phyloP scores from a whole-genome alignment of 2,113 vertebrate genomes.

The Thryonomys swinderianus region DNA sequence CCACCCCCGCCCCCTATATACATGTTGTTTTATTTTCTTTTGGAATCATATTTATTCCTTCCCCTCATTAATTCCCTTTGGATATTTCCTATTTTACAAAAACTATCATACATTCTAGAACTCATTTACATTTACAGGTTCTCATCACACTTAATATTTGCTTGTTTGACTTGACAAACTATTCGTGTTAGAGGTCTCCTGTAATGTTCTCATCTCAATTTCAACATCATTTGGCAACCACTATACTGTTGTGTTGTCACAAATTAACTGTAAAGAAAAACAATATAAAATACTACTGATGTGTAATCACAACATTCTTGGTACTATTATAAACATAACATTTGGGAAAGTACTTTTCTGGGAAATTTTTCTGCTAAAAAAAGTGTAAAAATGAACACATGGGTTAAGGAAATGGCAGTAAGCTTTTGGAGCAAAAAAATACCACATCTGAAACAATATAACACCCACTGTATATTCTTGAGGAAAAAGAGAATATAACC shows the following conservation, averaged over 20 bases:
- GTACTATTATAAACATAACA: background rate
- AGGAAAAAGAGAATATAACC: background rate
- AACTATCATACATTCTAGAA: no score
- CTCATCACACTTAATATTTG: background rate
- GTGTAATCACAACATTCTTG: background rate
- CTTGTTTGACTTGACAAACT: background rate
- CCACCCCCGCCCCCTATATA: no score
- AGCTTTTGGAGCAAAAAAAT: background rate
- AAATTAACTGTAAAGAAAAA: conserved; percentile 20
- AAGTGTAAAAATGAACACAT: background rate
- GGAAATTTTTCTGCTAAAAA: background rate
- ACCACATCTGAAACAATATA: background rate
- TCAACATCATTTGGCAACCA: background rate
- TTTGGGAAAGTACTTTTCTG: background rate
- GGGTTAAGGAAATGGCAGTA: background rate
- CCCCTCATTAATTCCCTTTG: no score
- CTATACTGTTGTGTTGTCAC: background rate
- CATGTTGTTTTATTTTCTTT: no score
- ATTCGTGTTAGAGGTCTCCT: background rate
- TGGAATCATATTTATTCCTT: no score
- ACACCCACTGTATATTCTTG: background rate
- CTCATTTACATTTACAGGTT: no score
- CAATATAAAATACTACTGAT: background rate
- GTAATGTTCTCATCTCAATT: background rate
- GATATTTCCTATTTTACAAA: no score